Conservation (phyloP, 2,888 invertebrate genomes). For the Ethmia dodecea region DNA sequence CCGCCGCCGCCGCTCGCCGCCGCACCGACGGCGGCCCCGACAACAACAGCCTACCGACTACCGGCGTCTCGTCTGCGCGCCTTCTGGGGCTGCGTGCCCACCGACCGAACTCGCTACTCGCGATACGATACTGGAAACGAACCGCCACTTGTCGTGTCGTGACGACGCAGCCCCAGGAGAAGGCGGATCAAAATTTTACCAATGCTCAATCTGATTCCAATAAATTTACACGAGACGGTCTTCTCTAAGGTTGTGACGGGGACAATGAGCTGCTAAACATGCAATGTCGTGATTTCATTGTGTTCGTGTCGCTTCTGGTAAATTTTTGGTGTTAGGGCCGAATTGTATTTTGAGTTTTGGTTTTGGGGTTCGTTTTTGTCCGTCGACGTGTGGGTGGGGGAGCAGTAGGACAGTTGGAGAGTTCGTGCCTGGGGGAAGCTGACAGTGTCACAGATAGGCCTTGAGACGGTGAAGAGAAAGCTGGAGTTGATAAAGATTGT, state of each 20-base stretch:
- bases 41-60: conserved; percentile 43
- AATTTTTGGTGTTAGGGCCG: conserved; percentile 51
- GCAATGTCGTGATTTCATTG: conserved; percentile 71
- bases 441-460: conserved; percentile 57
- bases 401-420: conserved; percentile 38
- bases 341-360: conserved; percentile 37
- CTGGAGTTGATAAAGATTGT: conserved; percentile 52
- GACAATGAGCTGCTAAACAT: conserved; percentile 73
- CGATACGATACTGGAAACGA: neutral
- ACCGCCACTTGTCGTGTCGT: conserved; percentile 7
- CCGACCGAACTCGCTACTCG: conserved; percentile 21
- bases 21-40: conserved; percentile 37
- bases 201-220: conserved; percentile 53
- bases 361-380: conserved; percentile 31
- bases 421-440: conserved; percentile 66
- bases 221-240: conserved; percentile 63
- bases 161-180: conserved; percentile 57
- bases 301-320: conserved; percentile 53
- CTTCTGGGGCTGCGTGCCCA: conserved; percentile 23
- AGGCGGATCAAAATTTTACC: conserved; percentile 44
- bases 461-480: conserved; percentile 61
- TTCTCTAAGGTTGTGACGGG: conserved; percentile 71
- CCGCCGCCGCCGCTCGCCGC: conserved; percentile 56
- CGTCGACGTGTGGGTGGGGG: conserved; percentile 46
- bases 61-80: conserved; percentile 36